Evolutionary conservation across 2,113 vertebrate species (phyloP).

Genomic region (Passer montanus): DNA sequence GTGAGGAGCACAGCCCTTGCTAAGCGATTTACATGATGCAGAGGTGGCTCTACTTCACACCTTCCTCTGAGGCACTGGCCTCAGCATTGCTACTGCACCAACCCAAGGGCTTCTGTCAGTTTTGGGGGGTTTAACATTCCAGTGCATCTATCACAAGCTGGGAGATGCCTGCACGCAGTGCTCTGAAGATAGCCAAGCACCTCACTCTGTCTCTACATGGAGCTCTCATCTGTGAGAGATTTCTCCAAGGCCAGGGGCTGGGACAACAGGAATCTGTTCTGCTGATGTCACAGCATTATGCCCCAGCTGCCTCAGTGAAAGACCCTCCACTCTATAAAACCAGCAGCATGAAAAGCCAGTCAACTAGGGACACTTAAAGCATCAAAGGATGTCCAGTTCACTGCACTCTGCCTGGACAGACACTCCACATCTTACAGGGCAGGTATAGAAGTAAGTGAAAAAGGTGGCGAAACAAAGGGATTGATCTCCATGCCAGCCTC

Average conservation of each 20-base stretch:
- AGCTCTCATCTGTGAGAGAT: not conserved
- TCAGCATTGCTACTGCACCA: not conserved
- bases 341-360: not conserved
- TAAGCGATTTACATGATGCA: not conserved
- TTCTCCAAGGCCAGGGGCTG: not conserved
- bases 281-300: not conserved
- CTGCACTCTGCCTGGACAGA: not conserved
- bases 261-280: not conserved
- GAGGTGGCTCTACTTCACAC: not conserved
- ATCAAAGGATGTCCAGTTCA: not conserved
- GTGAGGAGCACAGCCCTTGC: conserved; percentile 40
- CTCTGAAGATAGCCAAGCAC: not conserved
- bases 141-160: not conserved
- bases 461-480: not conserved
- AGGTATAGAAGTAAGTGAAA: not conserved
- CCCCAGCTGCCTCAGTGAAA: not conserved
- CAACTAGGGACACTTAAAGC: not conserved
- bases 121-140: not conserved
- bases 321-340: not conserved
- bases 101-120: not conserved
- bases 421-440: not conserved
- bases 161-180: not conserved
- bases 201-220: not conserved
- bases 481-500: not conserved
- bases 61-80: not conserved